Evolutionary conservation across 2,113 vertebrate genomes (phyloP).

Genomic region (Polypterus senegalus): DNA sequence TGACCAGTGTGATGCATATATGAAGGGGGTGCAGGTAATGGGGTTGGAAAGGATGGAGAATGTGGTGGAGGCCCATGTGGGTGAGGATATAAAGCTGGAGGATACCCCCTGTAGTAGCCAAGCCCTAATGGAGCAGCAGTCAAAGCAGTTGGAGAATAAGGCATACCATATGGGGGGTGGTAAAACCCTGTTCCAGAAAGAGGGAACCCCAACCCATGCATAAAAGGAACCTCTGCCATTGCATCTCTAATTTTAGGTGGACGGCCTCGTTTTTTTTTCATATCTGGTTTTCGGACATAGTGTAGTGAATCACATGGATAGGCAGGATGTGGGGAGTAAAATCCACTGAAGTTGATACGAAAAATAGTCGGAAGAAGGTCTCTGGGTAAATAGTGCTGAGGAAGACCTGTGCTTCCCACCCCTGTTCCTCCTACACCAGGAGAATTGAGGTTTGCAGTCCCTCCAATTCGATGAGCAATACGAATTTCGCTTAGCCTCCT

Average conservation of each 20-base stretch:
- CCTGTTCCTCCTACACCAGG: conserved; percentile 24
- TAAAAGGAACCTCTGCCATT: conserved; percentile 89
- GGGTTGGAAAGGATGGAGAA: conserved; percentile 67
- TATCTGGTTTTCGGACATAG: conserved; percentile 73
- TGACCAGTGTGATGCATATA: conserved; percentile 66
- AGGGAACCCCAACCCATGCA: conserved; percentile 88
- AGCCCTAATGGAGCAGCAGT: conserved; percentile 71
- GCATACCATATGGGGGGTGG: conserved; percentile 86
- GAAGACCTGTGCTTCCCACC: conserved; percentile 46
- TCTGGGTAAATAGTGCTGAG: conserved; percentile 72
- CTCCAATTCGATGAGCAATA: conserved; percentile 72
- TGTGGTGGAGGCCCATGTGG: conserved; percentile 67
- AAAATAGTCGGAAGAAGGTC: conserved; percentile 86
- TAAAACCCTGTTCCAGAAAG: conserved; percentile 74
- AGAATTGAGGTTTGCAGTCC: conserved; percentile 27
- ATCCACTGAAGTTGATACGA: conserved; percentile 77
- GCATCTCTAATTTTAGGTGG: conserved; percentile 82
- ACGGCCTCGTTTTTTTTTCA: conserved; percentile 74
- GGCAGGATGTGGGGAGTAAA: conserved; percentile 78
- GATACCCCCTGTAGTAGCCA: conserved; percentile 82
- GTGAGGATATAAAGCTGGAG: conserved; percentile 71
- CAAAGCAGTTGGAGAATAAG: conserved; percentile 77
- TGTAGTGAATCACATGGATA: conserved; percentile 71
- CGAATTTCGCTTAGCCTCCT: conserved; percentile 71
- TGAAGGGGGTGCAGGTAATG: conserved; percentile 45